Conservation (phyloP, 37 sponge, comb jelly and placozoan genomes). For the Aphrocallistes beatrix region DNA sequence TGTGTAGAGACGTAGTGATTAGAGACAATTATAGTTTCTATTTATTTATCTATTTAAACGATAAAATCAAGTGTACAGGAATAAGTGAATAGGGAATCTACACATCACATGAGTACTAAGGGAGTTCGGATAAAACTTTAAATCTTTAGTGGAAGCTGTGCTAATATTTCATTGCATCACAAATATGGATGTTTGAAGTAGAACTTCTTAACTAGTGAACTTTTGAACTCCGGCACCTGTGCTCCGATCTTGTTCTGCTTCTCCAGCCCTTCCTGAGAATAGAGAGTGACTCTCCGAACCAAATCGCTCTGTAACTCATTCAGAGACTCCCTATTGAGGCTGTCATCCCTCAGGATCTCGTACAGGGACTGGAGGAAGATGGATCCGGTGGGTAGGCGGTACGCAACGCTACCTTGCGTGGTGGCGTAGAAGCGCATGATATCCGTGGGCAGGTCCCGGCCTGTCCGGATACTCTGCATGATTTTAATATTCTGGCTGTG, state of each 20-base stretch:
- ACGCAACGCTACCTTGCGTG: neutral
- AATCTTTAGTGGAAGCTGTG: no score
- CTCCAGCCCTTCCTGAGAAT: neutral
- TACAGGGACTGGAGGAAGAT: neutral
- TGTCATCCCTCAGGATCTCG: neutral
- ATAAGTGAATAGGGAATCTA: no score
- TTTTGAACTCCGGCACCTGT: constrained; percentile 7
- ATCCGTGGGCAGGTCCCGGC: neutral
- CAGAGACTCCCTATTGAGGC: neutral
- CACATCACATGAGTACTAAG: no score
- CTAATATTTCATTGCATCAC: no score
- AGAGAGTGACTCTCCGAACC: neutral
- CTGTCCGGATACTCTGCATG: neutral
- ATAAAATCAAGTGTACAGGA: no score
- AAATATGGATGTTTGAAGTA: neutral
- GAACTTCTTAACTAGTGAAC: constrained; percentile 1
- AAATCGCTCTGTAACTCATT: neutral
- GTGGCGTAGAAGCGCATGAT: neutral
- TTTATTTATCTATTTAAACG: no score
- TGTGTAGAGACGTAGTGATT: no score
- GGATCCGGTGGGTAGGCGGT: neutral
- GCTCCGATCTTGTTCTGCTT: neutral
- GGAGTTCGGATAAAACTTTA: no score
- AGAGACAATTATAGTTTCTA: no score
- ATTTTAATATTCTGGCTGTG: neutral